Evolutionary conservation across 2,797 vertebrate species (phyloP), one percentile per base, ranked within the genome.

Genomic region (Pagetopsis macropterus): DNA sequence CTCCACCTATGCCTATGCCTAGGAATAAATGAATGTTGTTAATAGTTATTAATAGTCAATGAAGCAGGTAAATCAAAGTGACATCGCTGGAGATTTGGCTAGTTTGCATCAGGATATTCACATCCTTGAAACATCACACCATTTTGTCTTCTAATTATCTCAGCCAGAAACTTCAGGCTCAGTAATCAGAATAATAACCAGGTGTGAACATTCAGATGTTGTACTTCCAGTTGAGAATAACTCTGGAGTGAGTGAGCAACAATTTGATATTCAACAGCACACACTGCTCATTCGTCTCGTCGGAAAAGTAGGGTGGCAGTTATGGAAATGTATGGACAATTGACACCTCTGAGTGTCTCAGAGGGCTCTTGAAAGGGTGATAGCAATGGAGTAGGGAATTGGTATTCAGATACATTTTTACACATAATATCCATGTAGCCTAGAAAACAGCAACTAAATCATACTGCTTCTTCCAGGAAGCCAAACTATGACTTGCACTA

Each of bases 261-360:
- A 12, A 16, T 58, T 65, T 64, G 58, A 58, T 59, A 77, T 67
- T 45, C 57, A 72, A 4, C 41, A 46, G 41, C 48, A 51, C 52
- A 45, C 43, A 1, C 50, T 46, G 45, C 45, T 65, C 15, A 43
- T 57, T 16, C 14, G 31, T 57, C 37, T 52, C 0, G 6, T 33
- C 37, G 77, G 57, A 59, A 65, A 69, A 41, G n/a, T 7, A 27
- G 40, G 8, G n/a, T 19, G 27, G 44, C 17, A 11, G 21, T 70
- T 77, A 70, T 58, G 70, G 55, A 75, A 72, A 79, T 77, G 31
- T 62, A 12, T 31, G 16, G 52, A 70, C 52, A 41, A 43, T 19
- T 62, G 65, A 44, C 59, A 31, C 48, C 52, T 37, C 43, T 41
- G 21, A 76, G 65, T 59, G 57, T 31, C 15, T 62, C 5, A 8